Conservation (phyloP, 92 coral and sea anemone species). For the Parazoanthus darwini region DNA sequence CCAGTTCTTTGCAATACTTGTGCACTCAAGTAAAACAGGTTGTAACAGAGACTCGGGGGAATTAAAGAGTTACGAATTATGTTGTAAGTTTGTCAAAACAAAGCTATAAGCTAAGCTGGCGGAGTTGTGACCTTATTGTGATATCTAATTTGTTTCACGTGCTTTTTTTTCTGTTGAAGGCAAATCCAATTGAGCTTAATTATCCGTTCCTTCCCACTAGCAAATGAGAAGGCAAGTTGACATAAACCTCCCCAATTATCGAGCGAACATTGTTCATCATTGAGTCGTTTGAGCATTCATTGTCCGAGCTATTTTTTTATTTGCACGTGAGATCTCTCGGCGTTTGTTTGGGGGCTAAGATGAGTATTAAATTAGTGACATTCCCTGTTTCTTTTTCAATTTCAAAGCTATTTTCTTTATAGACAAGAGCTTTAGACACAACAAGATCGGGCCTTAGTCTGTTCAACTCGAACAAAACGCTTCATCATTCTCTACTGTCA, state of each 20-base stretch:
- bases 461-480: background rate
- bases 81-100: background rate
- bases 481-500: background rate
- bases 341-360: conserved; percentile 3
- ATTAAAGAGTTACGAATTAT: too few species aligned
- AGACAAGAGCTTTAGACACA: conserved; percentile 27
- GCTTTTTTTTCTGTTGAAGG: conserved; percentile 1
- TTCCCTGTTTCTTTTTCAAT: background rate
- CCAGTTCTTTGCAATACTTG: too few species aligned
- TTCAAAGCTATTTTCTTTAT: conserved; percentile 2
- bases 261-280: conserved; percentile 9
- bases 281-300: conserved; percentile 27
- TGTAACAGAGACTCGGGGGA: background rate
- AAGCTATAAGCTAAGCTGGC: background rate
- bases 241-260: conserved; percentile 24
- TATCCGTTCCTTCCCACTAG: conserved; percentile 35
- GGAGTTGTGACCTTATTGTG: conserved; percentile 16
- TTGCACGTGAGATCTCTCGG: conserved; percentile 23
- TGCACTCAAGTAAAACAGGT: background rate
- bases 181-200: conserved; percentile 39
- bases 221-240: background rate
- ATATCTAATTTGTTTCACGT: conserved; percentile 31
- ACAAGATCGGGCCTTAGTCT: background rate
- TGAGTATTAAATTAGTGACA: conserved; percentile 1
- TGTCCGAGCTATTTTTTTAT: conserved; percentile 6